phyloP scores from a whole-genome alignment of 1,140 invertebrate genomes.

The Leptopilina boulardi region DNA sequence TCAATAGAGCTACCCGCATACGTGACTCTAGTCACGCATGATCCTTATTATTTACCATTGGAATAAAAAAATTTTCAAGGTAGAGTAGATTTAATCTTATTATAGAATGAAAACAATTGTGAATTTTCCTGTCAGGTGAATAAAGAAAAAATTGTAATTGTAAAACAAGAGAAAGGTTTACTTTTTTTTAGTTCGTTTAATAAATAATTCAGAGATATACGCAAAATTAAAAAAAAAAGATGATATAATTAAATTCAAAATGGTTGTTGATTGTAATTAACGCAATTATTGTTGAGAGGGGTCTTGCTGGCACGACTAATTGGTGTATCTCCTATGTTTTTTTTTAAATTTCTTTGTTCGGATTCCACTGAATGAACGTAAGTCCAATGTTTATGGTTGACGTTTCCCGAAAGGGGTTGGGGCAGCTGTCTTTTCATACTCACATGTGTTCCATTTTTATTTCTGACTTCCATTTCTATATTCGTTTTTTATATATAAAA shows the following conservation, averaged over 20 bases:
- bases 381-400: conserved; percentile 22
- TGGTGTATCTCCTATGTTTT: conserved; percentile 23
- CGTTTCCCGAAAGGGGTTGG: conserved; percentile 12
- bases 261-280: background rate
- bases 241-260: conserved; percentile 15
- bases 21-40: background rate
- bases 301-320: background rate
- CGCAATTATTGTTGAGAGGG: background rate
- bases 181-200: too few relatives aligned
- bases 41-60: background rate
- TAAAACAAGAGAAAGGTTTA: too few relatives aligned
- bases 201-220: too few relatives aligned
- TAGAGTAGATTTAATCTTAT: too few relatives aligned
- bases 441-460: conserved; percentile 6
- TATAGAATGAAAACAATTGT: too few relatives aligned
- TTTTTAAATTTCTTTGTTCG: conserved; percentile 29
- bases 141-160: too few relatives aligned
- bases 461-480: background rate
- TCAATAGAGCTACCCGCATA: background rate
- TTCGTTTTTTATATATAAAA: background rate
- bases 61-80: background rate
- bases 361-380: conserved; percentile 18
- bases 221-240: background rate
- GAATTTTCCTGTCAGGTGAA: too few relatives aligned
- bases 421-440: conserved; percentile 36